A percentile compares a stretch with the other conserved stretches of the same genome.
Evolutionary conservation across 1,140 invertebrate genomes (phyloP).

Genomic region (Adelges cooleyi): DNA sequence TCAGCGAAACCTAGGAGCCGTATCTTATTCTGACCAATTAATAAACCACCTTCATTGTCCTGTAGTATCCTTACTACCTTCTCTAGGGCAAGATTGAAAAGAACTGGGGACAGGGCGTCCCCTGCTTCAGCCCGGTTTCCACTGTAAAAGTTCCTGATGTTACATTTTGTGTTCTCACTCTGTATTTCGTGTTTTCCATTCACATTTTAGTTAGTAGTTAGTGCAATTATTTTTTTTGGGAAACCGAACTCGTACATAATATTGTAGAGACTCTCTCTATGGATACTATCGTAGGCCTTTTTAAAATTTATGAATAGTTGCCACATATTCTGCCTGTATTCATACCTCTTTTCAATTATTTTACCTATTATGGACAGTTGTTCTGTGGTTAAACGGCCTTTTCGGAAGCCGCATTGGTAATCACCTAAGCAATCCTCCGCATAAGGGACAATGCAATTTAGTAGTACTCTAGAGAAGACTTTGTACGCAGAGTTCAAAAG

Average conservation of each 20-base stretch:
- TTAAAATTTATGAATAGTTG: background rate
- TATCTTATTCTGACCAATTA: too few relatives aligned
- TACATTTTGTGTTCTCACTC: background rate
- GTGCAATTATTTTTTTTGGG: background rate
- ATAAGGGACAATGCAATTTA: background rate
- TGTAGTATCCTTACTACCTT: too few relatives aligned
- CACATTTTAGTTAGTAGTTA: background rate
- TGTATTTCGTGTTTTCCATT: background rate
- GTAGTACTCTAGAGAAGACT: background rate
- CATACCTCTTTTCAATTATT: background rate
- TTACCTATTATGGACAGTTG: background rate
- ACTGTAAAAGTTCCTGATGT: background rate
- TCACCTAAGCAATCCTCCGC: background rate
- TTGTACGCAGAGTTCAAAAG: constrained; percentile 27
- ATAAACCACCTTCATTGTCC: too few relatives aligned
- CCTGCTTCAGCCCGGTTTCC: background rate
- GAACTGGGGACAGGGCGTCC: too few relatives aligned
- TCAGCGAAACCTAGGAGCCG: too few relatives aligned
- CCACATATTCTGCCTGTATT: background rate
- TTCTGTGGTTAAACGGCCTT: background rate
- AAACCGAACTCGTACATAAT: background rate
- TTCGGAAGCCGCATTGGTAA: background rate
- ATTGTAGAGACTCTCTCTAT: background rate
- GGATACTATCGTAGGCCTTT: background rate
- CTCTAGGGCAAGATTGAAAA: too few relatives aligned